Base-by-base conservation (phyloP, 2,113 vertebrate genomes). In the Pterocles burchelli region DNA sequence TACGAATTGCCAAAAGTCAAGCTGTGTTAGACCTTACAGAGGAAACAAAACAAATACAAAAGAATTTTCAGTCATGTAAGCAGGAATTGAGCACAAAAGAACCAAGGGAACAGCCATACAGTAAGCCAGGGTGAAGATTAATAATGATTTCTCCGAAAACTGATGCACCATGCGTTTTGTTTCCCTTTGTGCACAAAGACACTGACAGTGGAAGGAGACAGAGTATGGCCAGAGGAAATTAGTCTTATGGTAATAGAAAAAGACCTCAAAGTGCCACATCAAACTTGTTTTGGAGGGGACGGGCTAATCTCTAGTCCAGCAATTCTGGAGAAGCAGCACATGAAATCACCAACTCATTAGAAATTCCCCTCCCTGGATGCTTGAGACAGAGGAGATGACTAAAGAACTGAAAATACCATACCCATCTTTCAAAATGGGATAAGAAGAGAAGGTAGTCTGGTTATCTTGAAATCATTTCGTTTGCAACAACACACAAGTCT, bases 1-100 rank as follows among this genome's bases (percentile, higher is more conserved):
- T 29, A 88, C 7, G 10, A 83, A 70, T 89, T 94, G 74, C 74
- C 95, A 90, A 38, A 96, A 97, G 72, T 68, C 59, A 95, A 84
- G 76, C 68, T 84, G 61, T 55, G 24, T 87, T 89, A 96, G 68
- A 86, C 11, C 45, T 81, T 62, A 43, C 28, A 92, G 49, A 90
- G 95, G 90, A 96, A 97, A 90, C 65, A 83, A 85, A 93, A 58
- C 61, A 85, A 88, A 24, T 43, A 90, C 10, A 16, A 59, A 80
- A 49, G 45, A n/a, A 28, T 2, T 22, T 33, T 72, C 3, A 22
- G 17, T 38, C 34, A 52, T 61, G 4, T 31, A 78, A 72, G 24
- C 46, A 73, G 25, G 28, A 84, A 51, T 36, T 81, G 57, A 86
- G 38, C 68, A 93, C 84, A 90, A 93, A 90, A 94, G 79, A 81